phyloP scores from a whole-genome alignment of 2,888 invertebrate species.

The Druceiella hillmani region DNA sequence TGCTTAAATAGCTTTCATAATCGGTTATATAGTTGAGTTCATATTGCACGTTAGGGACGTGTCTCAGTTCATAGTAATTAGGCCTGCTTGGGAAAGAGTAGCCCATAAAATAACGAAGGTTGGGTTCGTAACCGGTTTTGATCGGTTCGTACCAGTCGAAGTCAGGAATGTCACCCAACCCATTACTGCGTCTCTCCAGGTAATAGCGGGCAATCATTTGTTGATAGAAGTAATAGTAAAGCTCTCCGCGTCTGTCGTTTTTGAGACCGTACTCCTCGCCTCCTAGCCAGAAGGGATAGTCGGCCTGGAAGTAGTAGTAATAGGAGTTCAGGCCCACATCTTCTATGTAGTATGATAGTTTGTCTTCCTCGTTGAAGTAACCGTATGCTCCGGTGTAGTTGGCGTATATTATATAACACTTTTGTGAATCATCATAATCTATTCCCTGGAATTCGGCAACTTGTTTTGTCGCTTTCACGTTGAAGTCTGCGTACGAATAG shows the following conservation, averaged over 20 bases:
- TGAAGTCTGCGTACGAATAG: constrained; percentile 39
- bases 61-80: constrained; percentile 47
- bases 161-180: constrained; percentile 54
- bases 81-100: constrained; percentile 54
- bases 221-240: constrained; percentile 60
- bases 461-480: constrained; percentile 38
- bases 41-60: constrained; percentile 38
- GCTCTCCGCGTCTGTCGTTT: constrained; percentile 58
- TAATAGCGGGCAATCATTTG: constrained; percentile 65
- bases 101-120: constrained; percentile 45
- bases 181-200: constrained; percentile 61
- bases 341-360: constrained; percentile 62
- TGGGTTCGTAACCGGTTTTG: constrained; percentile 45
- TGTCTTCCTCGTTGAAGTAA: constrained; percentile 52
- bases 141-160: constrained; percentile 40
- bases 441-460: constrained; percentile 36
- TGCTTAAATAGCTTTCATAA: constrained; percentile 52
- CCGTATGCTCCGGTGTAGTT: constrained; percentile 54
- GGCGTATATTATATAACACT: constrained; percentile 47
- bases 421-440: constrained; percentile 35
- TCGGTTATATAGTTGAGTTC: constrained; percentile 42
- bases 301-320: constrained; percentile 60
- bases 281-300: constrained; percentile 59
- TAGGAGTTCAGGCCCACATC: constrained; percentile 63
- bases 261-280: constrained; percentile 41